Percentiles rank a stretch among this genome's conserved stretches.
These are phyloP conservation scores for Enteromius trimaculatus DNA, from an alignment of 2,797 vertebrate species.

Conservation along the genomic window DNA sequence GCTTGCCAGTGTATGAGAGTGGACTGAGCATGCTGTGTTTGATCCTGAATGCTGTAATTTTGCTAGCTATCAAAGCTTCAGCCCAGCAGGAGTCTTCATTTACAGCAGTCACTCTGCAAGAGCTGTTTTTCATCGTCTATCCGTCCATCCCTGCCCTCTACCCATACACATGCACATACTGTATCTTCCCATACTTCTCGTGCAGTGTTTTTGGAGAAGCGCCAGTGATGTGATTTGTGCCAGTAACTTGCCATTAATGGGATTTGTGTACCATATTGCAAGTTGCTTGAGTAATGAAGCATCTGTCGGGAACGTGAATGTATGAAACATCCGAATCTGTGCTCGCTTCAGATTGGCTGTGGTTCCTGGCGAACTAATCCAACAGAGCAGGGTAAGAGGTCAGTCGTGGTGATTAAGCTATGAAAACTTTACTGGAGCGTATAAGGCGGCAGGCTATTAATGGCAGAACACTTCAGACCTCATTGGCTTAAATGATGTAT, in stretches of 20 bases:
- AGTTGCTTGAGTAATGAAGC: conserved; percentile 27
- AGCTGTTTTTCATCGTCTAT: conserved; percentile 4
- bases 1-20: not conserved
- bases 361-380: not conserved
- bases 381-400: conserved; percentile 22
- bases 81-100: conserved; percentile 26
- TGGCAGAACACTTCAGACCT: conserved; percentile 31
- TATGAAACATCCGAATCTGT: not conserved
- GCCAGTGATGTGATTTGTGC: conserved; percentile 8
- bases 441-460: conserved; percentile 6
- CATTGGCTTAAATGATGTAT: conserved; percentile 32
- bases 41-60: conserved; percentile 31
- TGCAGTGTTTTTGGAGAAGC: conserved; percentile 4
- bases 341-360: not conserved
- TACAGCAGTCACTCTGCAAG: conserved; percentile 25
- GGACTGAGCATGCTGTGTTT: conserved; percentile 14
- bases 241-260: conserved; percentile 26
- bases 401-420: conserved; percentile 27
- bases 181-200: not conserved
- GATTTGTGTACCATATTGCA: conserved; percentile 22
- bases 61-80: conserved; percentile 31
- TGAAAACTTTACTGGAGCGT: conserved; percentile 34
- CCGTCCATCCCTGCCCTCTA: not conserved
- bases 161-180: not conserved
- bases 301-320: conserved; percentile 8